Evolutionary conservation across 2,113 vertebrate species (phyloP), one percentile per base, ranked within the genome.

Genomic region (Leucopsar rothschildi): DNA sequence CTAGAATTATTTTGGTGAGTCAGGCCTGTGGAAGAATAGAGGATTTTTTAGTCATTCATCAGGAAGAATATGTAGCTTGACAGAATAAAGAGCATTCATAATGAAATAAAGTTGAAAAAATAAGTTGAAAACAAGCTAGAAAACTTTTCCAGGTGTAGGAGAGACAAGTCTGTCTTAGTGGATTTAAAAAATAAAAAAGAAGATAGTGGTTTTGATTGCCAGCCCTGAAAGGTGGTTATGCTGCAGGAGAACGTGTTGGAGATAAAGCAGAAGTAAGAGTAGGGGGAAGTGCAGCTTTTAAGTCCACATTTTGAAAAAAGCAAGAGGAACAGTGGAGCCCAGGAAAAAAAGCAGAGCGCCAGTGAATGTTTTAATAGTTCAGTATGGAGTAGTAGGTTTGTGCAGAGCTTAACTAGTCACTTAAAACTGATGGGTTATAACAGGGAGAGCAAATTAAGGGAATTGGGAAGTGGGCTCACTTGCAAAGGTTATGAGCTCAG

Each of bases 1-100:
- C 49, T 84, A n/a, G 70, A 40, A 68, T 92, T 91, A 89, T 64
- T 95, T 86, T 79, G 45, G 64, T 93, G 89, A 95, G 61, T 89
- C 80, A 78, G 45, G n/a, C 31, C 44, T 84, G 28, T 91, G 73
- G 73, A 93, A 92, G 44, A 95, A 82, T 56, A 82, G 73, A 84
- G 44, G 25, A 61, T 50, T 76, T 60, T 65, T 17, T 22, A 76
- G 89, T 84, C 85, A 85, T 33, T 92, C 57, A 88, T 86, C 11
- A 53, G 83, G 61, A 84, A 83, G 29, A 84, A 35, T 63, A 71
- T 64, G 56, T 56, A 84, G 56, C 65, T 24, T 82, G 88, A 86
- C 57, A 95, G 85, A 82, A 91, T 72, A 69, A 79, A 92, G 57
- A 91, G 28, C 50, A 72, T 75, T 85, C 79, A 29, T 76, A 87